Base-by-base conservation (phyloP, 2,797 vertebrate species). In the Typhlichthys eigenmanni region DNA sequence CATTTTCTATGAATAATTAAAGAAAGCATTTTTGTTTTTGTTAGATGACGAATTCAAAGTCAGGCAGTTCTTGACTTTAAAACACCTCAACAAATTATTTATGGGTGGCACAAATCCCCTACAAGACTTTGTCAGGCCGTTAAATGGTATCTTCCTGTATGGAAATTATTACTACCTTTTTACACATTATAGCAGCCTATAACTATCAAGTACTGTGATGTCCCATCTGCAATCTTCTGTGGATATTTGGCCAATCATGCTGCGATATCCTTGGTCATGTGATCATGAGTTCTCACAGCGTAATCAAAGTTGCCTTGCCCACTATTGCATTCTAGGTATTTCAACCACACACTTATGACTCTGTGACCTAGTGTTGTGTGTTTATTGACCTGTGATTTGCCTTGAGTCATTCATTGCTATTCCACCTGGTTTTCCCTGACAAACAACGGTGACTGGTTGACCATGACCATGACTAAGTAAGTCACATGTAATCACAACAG, bases 181-280 rank as follows among this genome's bases (percentile, higher is more conserved):
- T 55, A 2, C 13, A 24, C 24, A 69, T 4, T 48, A 61, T 64
- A 49, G 55, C n/a, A 12, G 19, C 57, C 24, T 11, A 17, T 24
- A 12, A 8, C 48, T 13, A 55, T 75, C 68, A 51, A 60, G 43
- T 62, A 13, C 52, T 38, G 51, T 32, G 50, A 56, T 17, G 64
- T 64, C 62, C 81, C 62, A 63, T 82, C 68, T 64, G 64, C 66
- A 69, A 64, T 63, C 69, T 68, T 55, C 8, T 49, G 52, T 57
- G 51, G 53, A 60, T 58, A 63, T 70, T 47, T 78, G 71, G 59
- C 72, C 66, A 59, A 76, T 62, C 59, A 0, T 54, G 68, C 68
- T 82, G 87, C 88, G 88, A 86, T 90, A 78, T 84, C 87, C 85
- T 88, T 14, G 5, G 81, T 86, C 88, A 90, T 81, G 81, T 91